A percentile compares a stretch with the other conserved stretches of the same genome.
Conservation (phyloP, 1,140 invertebrate genomes). For the Lineus longissimus region DNA sequence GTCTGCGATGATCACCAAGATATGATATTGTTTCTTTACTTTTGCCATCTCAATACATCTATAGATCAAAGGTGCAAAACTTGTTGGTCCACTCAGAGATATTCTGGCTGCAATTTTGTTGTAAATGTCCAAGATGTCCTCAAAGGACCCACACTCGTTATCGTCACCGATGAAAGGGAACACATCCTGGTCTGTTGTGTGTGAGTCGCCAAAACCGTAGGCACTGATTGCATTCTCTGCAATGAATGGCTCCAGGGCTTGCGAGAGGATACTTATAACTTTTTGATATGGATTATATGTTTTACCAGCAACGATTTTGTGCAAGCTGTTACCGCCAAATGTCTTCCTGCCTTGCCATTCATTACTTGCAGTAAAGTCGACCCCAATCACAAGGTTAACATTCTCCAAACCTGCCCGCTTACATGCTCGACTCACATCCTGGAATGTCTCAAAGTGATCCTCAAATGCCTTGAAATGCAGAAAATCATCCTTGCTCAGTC, state of each 20-base stretch:
- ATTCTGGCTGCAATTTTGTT: constrained; percentile 40
- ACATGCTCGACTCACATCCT: constrained; percentile 49
- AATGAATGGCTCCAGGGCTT: constrained; percentile 55
- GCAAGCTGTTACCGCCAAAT: constrained; percentile 53
- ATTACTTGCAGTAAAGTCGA: constrained; percentile 60
- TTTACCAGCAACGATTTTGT: constrained; percentile 42
- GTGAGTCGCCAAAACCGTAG: constrained; percentile 57
- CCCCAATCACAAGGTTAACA: constrained; percentile 54
- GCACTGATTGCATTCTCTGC: constrained; percentile 53
- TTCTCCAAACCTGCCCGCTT: constrained; percentile 52
- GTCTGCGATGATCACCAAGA: constrained; percentile 59
- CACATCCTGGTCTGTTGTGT: constrained; percentile 50
- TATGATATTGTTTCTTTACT: constrained; percentile 52
- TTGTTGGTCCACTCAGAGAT: constrained; percentile 51
- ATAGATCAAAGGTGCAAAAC: constrained; percentile 57
- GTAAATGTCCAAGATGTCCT: constrained; percentile 50
- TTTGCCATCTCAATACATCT: constrained; percentile 56
- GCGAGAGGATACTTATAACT: constrained; percentile 57
- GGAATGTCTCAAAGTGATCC: constrained; percentile 44
- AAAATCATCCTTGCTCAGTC: constrained; percentile 25
- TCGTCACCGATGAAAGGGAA: constrained; percentile 49
- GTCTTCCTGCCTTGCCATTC: constrained; percentile 59
- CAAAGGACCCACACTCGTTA: constrained; percentile 49
- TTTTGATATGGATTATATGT: constrained; percentile 50
- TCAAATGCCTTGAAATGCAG: constrained; percentile 38